Base-by-base conservation (phyloP, 1,140 invertebrate genomes). In the Contarinia nasturtii region DNA sequence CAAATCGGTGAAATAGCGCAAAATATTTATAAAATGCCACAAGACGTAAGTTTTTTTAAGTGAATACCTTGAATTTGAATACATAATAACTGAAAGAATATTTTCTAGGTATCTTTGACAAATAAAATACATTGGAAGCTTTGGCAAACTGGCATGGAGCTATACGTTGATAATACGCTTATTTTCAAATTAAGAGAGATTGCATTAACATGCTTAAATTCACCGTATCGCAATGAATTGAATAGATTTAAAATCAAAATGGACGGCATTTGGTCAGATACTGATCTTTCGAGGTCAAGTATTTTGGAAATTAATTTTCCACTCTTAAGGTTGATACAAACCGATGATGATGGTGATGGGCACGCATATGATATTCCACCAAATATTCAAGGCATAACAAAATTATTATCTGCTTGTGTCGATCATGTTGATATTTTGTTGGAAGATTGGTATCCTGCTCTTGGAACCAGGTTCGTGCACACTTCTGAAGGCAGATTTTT, bases 391-490 rank as follows among this genome's bases (percentile, higher is more conserved):
- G 65, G 78, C 52, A 75, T 88, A 47, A 80, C 92, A 1, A 86
- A 90, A 57, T 61, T 98, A 14, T 60, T 98, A 41, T 85, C 92
- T 0, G 64, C 94, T 15, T 76, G 90, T n/a, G 88, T 96, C 1
- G 91, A 96, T 62, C 91, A 97, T 60, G 88, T 98, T 54, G 95
- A 99, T 62, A 82, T 92, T 45, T 65, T 99, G 19, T 65, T 98
- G 0, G 95, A 98, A 64, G 95, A 98, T 64, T 98, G 95, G 94
- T 97, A 94, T 68, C 92, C 92, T 1, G 88, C 88, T 0, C 67
- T 93, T 41, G 83, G 94, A 7, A 97, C 93, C 1, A 73, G 94
- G 40, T 98, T 98, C 67, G 89, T 93, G 1, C 95, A 98, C 59
- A 97, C 92, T 0, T 93, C 90, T 0, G 91, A 95, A 61, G 95